A percentile compares a stretch with the other conserved stretches of the same genome.
Conservation (phyloP, 2,888 invertebrate genomes). For the Rhingia campestris region DNA sequence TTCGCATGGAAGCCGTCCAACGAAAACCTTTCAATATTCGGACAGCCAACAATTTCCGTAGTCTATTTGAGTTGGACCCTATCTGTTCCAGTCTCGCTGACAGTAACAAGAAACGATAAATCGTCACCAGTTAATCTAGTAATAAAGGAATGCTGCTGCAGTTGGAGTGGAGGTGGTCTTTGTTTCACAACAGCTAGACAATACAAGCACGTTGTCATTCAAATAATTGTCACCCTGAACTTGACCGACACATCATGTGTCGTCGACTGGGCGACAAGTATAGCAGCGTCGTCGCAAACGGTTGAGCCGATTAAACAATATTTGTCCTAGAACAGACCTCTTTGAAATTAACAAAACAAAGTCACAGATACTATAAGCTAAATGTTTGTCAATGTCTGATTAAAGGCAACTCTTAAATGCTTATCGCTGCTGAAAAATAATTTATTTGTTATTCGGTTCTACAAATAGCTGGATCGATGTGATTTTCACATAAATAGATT, state of each 20-base stretch:
- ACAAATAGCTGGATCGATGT: not conserved
- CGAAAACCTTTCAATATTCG: not conserved
- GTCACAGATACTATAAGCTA: too few relatives aligned
- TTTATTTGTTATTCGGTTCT: not conserved
- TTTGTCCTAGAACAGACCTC: not conserved
- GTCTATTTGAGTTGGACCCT: not conserved
- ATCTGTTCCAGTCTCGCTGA: not conserved
- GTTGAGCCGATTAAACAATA: not conserved
- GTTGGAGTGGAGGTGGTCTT: not conserved
- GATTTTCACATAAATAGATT: not conserved
- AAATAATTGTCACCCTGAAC: constrained; percentile 59
- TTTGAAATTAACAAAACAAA: not conserved
- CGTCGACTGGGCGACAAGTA: constrained; percentile 31
- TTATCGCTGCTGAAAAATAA: constrained; percentile 13
- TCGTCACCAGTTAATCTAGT: constrained; percentile 2
- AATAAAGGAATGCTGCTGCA: not conserved
- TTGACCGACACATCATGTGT: constrained; percentile 40
- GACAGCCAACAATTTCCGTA: not conserved
- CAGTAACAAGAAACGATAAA: not conserved
- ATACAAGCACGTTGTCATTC: constrained; percentile 20
- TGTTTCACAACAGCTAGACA: constrained; percentile 28
- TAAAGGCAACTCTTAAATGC: constrained; percentile 5
- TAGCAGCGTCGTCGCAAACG: constrained; percentile 4
- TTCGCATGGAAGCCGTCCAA: constrained; percentile 8
- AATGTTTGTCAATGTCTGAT: not conserved